Evolutionary conservation across 2,888 invertebrate species (phyloP).

Genomic region (Vesta saturnalis): DNA sequence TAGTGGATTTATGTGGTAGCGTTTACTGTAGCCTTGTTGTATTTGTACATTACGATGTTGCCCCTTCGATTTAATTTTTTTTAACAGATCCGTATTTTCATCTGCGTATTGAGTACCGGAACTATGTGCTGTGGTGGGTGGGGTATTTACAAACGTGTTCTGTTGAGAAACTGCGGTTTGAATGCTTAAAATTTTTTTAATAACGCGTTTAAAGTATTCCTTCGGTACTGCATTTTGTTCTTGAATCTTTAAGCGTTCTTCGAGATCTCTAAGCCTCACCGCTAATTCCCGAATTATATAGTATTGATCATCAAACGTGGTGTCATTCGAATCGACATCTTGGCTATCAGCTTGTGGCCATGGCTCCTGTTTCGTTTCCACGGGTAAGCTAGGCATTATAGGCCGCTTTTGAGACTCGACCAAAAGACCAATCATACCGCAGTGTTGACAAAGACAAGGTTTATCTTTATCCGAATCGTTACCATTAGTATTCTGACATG

Average conservation of each 20-base stretch:
- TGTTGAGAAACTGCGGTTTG: not conserved
- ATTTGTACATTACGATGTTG: conserved; percentile 30
- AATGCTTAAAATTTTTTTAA: conserved; percentile 55
- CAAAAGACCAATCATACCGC: conserved; percentile 57
- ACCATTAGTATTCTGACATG: conserved; percentile 50
- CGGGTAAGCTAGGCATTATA: conserved; percentile 41
- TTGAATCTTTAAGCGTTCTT: conserved; percentile 53
- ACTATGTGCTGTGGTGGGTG: not conserved
- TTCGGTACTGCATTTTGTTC: conserved; percentile 58
- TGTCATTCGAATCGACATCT: not conserved
- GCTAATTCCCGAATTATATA: conserved; percentile 46
- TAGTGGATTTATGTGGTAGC: conserved; percentile 17
- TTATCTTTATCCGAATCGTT: conserved; percentile 45
- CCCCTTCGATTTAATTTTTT: not conserved
- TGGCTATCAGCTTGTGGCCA: not conserved
- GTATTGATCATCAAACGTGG: conserved; percentile 5
- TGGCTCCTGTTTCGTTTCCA: not conserved
- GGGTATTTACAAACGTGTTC: not conserved
- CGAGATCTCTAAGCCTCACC: conserved; percentile 52
- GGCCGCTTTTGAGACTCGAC: conserved; percentile 58
- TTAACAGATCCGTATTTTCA: not conserved
- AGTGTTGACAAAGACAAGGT: conserved; percentile 59
- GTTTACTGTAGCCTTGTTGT: conserved; percentile 19
- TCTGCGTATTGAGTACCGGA: not conserved
- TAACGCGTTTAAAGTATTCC: conserved; percentile 59